phyloP scores from a whole-genome alignment of 2,888 invertebrate genomes.

The Agrochola circellaris region DNA sequence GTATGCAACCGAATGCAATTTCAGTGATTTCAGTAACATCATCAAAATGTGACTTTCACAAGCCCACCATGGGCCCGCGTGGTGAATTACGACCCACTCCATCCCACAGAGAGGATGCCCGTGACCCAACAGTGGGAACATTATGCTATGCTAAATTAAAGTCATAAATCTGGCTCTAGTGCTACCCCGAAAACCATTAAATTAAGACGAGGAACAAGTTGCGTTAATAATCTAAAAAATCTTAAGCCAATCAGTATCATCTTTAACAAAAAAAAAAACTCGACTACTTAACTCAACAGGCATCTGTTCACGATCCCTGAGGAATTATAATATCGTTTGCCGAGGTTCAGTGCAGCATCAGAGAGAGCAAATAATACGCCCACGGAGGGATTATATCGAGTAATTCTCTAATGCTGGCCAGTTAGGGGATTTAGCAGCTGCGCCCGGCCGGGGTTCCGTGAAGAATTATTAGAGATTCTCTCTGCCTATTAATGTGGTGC shows the following conservation, averaged over 20 bases:
- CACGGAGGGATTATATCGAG: slow-evolving; percentile 62
- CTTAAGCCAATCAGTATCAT: background rate
- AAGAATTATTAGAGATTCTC: slow-evolving; percentile 50
- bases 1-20: background rate
- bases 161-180: background rate
- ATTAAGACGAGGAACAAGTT: background rate
- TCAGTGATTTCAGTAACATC: background rate
- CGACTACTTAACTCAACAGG: slow-evolving; percentile 32
- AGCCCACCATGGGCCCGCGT: background rate
- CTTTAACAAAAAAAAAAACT: background rate
- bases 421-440: slow-evolving; percentile 64
- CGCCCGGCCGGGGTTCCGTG: slow-evolving; percentile 33
- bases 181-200: background rate
- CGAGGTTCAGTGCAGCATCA: slow-evolving; percentile 46
- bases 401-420: slow-evolving; percentile 65
- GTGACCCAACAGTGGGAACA: background rate
- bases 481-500: slow-evolving; percentile 37
- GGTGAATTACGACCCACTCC: background rate
- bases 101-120: too few relatives aligned
- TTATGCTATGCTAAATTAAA: background rate
- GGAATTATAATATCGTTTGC: slow-evolving; percentile 58
- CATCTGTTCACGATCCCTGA: slow-evolving; percentile 38
- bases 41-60: background rate
- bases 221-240: background rate
- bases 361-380: slow-evolving; percentile 62